Conservation (phyloP, 2,888 invertebrate species). For the Drosophila monieri region DNA sequence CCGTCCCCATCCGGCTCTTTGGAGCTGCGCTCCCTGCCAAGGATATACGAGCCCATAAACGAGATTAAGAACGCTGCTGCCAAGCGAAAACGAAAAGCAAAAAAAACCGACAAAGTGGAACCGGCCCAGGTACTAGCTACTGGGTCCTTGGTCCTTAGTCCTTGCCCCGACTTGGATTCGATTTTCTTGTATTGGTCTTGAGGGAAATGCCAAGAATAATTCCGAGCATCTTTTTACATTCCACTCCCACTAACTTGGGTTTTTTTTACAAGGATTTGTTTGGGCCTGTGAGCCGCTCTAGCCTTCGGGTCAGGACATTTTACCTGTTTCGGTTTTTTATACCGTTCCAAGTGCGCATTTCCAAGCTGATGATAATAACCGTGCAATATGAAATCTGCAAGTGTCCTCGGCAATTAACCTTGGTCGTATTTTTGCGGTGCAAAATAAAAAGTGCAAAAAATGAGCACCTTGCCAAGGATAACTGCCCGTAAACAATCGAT, state of each 20-base stretch:
- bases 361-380: conserved; percentile 59
- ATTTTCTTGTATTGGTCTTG: conserved; percentile 73
- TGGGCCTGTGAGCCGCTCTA: conserved; percentile 27
- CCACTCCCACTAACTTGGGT: conserved; percentile 28
- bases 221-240: conserved; percentile 48
- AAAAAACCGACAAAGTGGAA: conserved; percentile 42
- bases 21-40: conserved; percentile 38
- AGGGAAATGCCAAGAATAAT: conserved; percentile 71
- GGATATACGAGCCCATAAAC: conserved; percentile 76
- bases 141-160: conserved; percentile 46
- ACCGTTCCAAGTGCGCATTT: conserved; percentile 44
- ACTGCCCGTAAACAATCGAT: conserved; percentile 9
- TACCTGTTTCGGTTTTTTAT: conserved; percentile 59
- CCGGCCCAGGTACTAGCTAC: conserved; percentile 53
- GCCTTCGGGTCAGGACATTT: conserved; percentile 27
- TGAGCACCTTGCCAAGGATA: conserved; percentile 13
- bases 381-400: conserved; percentile 65
- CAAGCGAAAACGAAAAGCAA: conserved; percentile 41
- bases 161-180: conserved; percentile 60
- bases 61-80: conserved; percentile 74
- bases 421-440: conserved; percentile 57
- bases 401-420: conserved; percentile 63
- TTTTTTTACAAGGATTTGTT: conserved; percentile 26
- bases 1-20: conserved; percentile 32
- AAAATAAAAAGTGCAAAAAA: conserved; percentile 42